A percentile compares a stretch with the other conserved stretches of the same genome.
phyloP scores from a whole-genome alignment of 2,797 vertebrate species.

The Anolis apletophallus region DNA sequence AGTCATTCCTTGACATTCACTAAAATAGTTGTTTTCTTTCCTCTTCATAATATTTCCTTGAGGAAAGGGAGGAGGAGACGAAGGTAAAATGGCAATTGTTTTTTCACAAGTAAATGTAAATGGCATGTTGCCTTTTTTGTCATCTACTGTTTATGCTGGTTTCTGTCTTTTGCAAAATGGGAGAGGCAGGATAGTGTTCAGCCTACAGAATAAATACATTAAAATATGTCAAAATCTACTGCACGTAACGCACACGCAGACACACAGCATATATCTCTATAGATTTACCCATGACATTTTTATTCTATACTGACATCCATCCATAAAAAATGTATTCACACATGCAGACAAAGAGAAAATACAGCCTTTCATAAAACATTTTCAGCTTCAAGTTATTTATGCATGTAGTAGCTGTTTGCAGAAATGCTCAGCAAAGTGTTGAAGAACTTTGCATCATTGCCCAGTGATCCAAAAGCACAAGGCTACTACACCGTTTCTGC shows the following conservation, averaged over 20 bases:
- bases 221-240: neutral
- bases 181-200: neutral
- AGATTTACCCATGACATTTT: constrained; percentile 22
- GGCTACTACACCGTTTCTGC: neutral
- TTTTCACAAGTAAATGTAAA: neutral
- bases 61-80: neutral
- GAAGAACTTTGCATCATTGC: neutral
- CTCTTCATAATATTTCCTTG: neutral
- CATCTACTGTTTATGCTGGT: neutral
- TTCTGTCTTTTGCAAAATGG: constrained; percentile 7
- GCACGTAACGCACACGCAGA: neutral
- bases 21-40: neutral
- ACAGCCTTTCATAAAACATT: constrained; percentile 18
- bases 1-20: neutral
- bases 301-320: neutral
- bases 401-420: neutral
- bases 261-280: neutral
- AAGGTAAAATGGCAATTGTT: neutral
- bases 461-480: neutral
- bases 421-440: neutral
- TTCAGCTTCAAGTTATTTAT: constrained; percentile 11
- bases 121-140: neutral
- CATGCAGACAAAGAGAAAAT: neutral
- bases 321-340: constrained; percentile 11
- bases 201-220: neutral